Base-by-base conservation (phyloP, 2,888 invertebrate species). In the Brachyptera risi region DNA sequence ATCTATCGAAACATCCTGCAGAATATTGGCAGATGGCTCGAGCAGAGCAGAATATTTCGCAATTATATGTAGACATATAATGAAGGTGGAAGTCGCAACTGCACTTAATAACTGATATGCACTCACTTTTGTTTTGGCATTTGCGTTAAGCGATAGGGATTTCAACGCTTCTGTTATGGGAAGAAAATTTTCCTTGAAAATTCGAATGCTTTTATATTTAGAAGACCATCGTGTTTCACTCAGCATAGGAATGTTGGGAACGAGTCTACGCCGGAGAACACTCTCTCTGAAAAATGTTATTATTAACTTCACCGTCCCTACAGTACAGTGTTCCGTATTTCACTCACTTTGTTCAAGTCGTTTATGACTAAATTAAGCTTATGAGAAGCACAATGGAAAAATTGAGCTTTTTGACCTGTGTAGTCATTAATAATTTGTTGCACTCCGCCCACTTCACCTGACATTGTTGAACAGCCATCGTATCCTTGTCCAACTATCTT, bases 401-500 rank as follows among this genome's bases (percentile, higher is more conserved):
- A 62, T 38, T 54, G 51, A 49, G 61, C 59, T 59, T 47, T 60
- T 17, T 1, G 3, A 24, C 23, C 27, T 27, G 26, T 59, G 9
- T 47, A 19, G 17, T 44, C 21, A 44, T n/a, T 3, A 27, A 60
- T 50, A 51, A 61, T 63, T 60, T 23, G 56, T 66, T 65, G 61
- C 27, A 68, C 67, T 23, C 66, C 68, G 23, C 59, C 63, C 15
- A 58, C 56, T 59, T 63, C 63, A 42, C 68, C 67, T 31, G 67
- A 57, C 65, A 67, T 68, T 11, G 68, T 65, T 24, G 68, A 68
- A 63, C 68, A 68, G 19, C 67, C 68, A 64, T 68, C 68, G 65
- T 65, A 69, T 1, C 67, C 68, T 60, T 65, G 63, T 21, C 66
- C 67, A 47, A 69, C 59, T 37, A 63, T 62, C 56, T 64, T 66